Evolutionary conservation across 2,113 vertebrate genomes (phyloP), one percentile per base, ranked within the genome.

Genomic region (Bolborhynchus lineola): DNA sequence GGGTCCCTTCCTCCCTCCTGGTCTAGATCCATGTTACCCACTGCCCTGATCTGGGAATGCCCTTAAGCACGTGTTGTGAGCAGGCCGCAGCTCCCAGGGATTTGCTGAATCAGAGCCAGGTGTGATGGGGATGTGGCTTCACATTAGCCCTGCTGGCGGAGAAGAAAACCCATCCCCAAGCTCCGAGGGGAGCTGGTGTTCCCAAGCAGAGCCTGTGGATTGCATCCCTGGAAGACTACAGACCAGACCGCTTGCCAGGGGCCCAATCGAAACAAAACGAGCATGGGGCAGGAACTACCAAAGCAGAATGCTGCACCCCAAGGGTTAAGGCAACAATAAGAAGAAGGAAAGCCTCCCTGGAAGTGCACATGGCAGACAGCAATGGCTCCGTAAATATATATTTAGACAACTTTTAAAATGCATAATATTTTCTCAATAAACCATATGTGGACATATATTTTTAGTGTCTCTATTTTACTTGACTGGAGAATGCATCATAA

Each of bases 381-480:
- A 76, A 94, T 82, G 78, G 72, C 62, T 97, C 90, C 95, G 67
- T 52, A 95, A 97, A 96, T 90, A 88, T 76, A 84, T 97, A 97
- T 97, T 97, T 96, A 96, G 93, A 93, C 92, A 94, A 89, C 92
- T 96, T 97, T 92, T 88, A 94, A 96, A 97, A 96, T 95, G 93
- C 50, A 74, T 96, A 96, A 97, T 96, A 97, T 98, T 98, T 97
- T 97, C 96, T 97, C 92, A 95, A 97, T 97, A 97, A 97, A 94
- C 91, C 90, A 94, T 96, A 96, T 95, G 96, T 60, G 91, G 96
- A 95, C 92, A 92, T 96, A 92, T 96, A 97, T 96, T 97, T 97
- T 96, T 95, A 96, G 95, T 92, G 75, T 92, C 95, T 96, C 39
- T 95, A 95, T 97, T 96, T 96, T 95, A 94, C 85, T 96, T 92